phyloP scores from a whole-genome alignment of 2,797 vertebrate species.

The Tangara arthus region DNA sequence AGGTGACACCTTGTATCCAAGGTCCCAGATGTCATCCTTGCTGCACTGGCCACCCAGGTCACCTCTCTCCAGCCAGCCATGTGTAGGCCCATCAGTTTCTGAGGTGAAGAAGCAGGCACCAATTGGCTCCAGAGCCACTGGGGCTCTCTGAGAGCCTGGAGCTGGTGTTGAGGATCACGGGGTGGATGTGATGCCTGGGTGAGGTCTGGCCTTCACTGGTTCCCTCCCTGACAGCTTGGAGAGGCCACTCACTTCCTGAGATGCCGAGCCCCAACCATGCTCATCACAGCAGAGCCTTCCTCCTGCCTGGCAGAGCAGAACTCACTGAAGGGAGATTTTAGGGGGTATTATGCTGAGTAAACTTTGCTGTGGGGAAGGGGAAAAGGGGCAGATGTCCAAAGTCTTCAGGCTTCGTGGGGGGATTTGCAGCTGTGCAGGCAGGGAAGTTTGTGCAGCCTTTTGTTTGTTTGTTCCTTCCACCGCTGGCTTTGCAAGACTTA shows the following conservation, averaged over 20 bases:
- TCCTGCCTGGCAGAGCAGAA: fast-evolving
- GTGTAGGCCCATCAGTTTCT: not conserved
- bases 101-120: not conserved
- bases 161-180: not conserved
- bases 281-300: not conserved
- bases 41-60: not conserved
- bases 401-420: fast-evolving
- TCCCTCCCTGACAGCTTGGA: not conserved
- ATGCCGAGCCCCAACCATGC: not conserved
- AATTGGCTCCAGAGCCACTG: fast-evolving
- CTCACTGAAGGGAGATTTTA: not conserved
- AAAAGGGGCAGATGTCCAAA: not conserved
- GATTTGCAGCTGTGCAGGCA: not conserved
- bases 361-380: not conserved
- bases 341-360: not conserved
- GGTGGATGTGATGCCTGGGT: not conserved
- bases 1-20: not conserved
- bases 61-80: not conserved
- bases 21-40: not conserved
- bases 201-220: not conserved
- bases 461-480: not conserved
- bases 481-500: not conserved
- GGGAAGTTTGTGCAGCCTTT: not conserved
- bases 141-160: not conserved
- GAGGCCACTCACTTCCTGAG: not conserved